Percentiles rank a stretch among this genome's conserved stretches.
These are phyloP conservation scores for Brachypodius melanocephalos DNA, from an alignment of 2,113 vertebrate species.

Conservation along the genomic window DNA sequence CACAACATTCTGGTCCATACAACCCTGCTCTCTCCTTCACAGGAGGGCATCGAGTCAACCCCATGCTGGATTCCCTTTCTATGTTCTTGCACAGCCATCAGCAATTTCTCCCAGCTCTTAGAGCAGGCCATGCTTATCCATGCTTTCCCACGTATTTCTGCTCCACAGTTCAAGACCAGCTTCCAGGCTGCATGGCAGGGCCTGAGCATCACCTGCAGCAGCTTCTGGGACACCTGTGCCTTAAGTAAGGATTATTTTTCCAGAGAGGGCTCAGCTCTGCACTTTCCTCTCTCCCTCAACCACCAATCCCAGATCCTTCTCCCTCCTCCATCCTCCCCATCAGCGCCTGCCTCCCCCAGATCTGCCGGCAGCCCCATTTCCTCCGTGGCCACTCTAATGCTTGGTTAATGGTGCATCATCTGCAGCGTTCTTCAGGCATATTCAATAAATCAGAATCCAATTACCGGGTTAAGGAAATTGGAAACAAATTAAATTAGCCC, in stretches of 20 bases:
- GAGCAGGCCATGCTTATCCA: not conserved
- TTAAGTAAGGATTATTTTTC: not conserved
- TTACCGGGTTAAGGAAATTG: constrained; percentile 70
- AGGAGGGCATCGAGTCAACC: not conserved
- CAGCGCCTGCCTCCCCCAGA: not conserved
- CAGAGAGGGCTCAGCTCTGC: not conserved
- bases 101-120: not conserved
- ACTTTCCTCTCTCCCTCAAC: not conserved
- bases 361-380: not conserved
- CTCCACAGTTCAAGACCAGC: not conserved
- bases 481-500: constrained; percentile 74
- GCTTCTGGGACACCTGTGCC: not conserved
- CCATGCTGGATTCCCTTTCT: not conserved
- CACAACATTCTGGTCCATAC: not conserved
- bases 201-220: not conserved
- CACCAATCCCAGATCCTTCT: not conserved
- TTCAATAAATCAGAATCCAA: constrained; percentile 76
- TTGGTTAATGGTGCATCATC: constrained; percentile 56
- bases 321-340: not conserved
- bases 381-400: constrained; percentile 6
- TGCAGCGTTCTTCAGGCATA: not conserved
- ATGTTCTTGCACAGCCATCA: not conserved
- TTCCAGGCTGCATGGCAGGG: not conserved
- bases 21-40: not conserved
- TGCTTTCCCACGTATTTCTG: not conserved